phyloP scores from a whole-genome alignment of 2,888 invertebrate species.

The Ferrisia virgata region DNA sequence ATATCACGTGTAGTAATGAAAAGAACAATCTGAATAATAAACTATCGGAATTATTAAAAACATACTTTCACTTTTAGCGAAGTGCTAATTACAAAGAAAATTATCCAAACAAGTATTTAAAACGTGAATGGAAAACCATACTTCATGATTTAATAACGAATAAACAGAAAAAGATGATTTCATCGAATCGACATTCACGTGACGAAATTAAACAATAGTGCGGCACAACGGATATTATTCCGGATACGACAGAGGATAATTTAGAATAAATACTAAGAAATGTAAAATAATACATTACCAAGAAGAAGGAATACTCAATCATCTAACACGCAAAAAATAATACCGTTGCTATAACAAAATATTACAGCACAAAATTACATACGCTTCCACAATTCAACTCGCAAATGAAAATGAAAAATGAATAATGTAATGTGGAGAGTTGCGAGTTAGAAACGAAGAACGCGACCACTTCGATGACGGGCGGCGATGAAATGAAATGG shows the following conservation, averaged over 20 bases:
- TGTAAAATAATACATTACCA: slow-evolving; percentile 2
- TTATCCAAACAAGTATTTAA: no score
- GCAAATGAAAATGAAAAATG: not conserved
- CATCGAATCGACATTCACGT: not conserved
- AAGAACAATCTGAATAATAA: not conserved
- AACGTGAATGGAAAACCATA: not conserved
- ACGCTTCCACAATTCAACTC: not conserved
- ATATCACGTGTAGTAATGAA: not conserved
- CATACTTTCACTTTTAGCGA: no score
- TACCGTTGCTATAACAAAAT: not conserved
- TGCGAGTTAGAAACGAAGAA: not conserved
- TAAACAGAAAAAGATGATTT: not conserved
- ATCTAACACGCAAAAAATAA: not conserved
- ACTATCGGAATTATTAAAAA: no score
- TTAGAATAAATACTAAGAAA: slow-evolving; percentile 21
- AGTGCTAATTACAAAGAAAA: no score
- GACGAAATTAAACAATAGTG: not conserved
- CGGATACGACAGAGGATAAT: not conserved
- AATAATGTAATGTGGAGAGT: not conserved
- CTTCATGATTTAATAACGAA: not conserved
- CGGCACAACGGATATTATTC: not conserved
- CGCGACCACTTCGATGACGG: not conserved
- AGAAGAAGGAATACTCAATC: not conserved
- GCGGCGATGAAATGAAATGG: slow-evolving; percentile 24
- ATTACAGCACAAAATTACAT: not conserved